Evolutionary conservation across 2,888 invertebrate species (phyloP), one percentile per base, ranked within the genome.

Genomic region (Cheilosia urbana): DNA sequence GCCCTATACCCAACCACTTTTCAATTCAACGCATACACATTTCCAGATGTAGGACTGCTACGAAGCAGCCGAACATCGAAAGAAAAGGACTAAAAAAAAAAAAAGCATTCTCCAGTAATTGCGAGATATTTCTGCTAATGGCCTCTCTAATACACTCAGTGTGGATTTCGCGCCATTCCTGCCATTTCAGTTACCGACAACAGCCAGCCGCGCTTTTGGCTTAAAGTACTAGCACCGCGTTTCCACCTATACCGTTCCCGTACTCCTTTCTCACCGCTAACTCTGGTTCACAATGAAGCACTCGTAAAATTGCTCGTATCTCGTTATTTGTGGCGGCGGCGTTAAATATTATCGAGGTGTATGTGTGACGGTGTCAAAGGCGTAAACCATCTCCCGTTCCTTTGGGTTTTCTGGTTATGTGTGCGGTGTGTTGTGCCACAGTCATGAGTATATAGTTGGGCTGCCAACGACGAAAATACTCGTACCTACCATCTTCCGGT

Each of bases 91-190:
- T 30, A 71, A 68, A 72, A 73, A 55, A 49, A 75, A 55, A 71
- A 78, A 47, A 24, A 27, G 42, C 53, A 60, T 71, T 77, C 51
- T 55, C 45, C 62, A 72, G 85, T 81, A 85, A 85, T 85, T 85
- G 85, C 85, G 66, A 76, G 81, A 85, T 85, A 85, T 81, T 85
- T 85, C 81, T 85, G 63, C 81, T 85, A 85, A 85, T 85, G 81
- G 85, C 66, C 76, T 51, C 84, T 77, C 81, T 85, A 85, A 85
- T 85, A 85, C 68, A 77, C 81, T 81, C 71, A 62, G 76, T 81
- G 85, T 63, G 63, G 76, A 81, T 85, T 85, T 85, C 81, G 76
- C 85, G 71, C 85, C 66, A 85, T 81, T 85, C 81, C 81, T 72
- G 81, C 68, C 85, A 81, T 85, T 76, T 71, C 60, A 80, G 84